Base-by-base conservation (phyloP, 1,140 invertebrate species). In the Drosophila repleta region DNA sequence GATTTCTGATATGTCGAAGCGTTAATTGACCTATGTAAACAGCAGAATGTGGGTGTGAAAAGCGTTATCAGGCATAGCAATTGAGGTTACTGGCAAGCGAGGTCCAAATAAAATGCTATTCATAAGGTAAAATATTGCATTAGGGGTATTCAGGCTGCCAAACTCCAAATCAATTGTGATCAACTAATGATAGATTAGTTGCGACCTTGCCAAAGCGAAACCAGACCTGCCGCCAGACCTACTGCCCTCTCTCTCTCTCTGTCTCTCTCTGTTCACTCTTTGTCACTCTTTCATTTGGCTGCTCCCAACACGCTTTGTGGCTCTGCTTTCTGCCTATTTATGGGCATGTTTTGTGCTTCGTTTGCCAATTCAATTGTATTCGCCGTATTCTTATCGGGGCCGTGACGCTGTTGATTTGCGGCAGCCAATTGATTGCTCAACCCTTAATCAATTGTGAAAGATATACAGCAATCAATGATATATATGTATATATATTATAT, bases 241-340 rank as follows among this genome's bases (percentile, higher is more conserved):
- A 39, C 17, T 15, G n/a, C 2, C 39, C 32, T 43, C 35, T 41
- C 15, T 8, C 15, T 35, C 17, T 37, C 7, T 2, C 21, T 18
- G 11, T 10, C 13, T 4, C 45, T 10, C 41, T 48, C 24, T 29
- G 2, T 43, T 24, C 2, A 43, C 20, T 24, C 11, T 20, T 21
- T 57, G 1, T 32, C 20, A 15, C 11, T 29, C 24, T 58, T 58
- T 60, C 21, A 32, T 32, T 58, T 32, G 49, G 61, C 57, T 73
- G 53, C 58, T 7, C 29, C 29, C 29, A 29, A 29, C 29, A 29
- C 29, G 29, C 29, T 29, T 80, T 65, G 70, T 61, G 45, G 43
- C 67, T 57, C 18, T 18, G 18, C 18, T 78, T 75, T 69, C n/a
- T 85, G 82, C 82, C 82, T 85, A 88, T 85, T 84, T 85, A 87